Percentiles rank a stretch among this genome's conserved stretches.
Evolutionary conservation across 2,113 vertebrate genomes (phyloP).

Genomic region (Astatoreochromis straeleni): DNA sequence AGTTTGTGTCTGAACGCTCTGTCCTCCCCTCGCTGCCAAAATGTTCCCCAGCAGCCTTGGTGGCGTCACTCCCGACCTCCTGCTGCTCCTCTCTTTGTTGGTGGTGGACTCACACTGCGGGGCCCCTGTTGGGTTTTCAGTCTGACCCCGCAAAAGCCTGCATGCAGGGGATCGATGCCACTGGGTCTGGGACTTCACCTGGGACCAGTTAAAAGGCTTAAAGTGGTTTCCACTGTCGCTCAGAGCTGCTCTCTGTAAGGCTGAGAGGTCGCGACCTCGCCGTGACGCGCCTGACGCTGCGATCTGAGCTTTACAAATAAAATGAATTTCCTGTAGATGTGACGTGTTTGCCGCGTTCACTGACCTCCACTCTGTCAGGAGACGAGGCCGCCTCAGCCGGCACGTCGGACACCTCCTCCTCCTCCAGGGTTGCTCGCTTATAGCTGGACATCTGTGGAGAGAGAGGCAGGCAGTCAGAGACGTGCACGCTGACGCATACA

Average conservation of each 20-base stretch:
- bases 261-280: neutral
- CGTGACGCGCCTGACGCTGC: neutral
- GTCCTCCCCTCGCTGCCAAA: neutral
- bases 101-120: neutral
- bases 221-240: neutral
- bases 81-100: neutral
- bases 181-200: neutral
- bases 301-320: neutral
- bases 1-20: neutral
- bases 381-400: constrained; percentile 73
- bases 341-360: neutral
- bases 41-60: neutral
- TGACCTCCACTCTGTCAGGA: constrained; percentile 85
- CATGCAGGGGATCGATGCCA: neutral
- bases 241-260: neutral
- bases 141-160: neutral
- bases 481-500: neutral
- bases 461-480: neutral
- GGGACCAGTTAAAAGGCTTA: neutral
- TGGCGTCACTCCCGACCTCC: neutral
- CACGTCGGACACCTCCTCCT: constrained; percentile 81
- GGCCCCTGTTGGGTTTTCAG: neutral
- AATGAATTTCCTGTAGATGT: neutral
- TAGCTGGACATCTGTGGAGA: constrained; percentile 88
- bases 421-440: constrained; percentile 87